A percentile compares a stretch with the other conserved stretches of the same genome.
These are phyloP conservation scores for Pristiophorus japonicus DNA, from an alignment of 2,113 vertebrate genomes.

Conservation along the genomic window DNA sequence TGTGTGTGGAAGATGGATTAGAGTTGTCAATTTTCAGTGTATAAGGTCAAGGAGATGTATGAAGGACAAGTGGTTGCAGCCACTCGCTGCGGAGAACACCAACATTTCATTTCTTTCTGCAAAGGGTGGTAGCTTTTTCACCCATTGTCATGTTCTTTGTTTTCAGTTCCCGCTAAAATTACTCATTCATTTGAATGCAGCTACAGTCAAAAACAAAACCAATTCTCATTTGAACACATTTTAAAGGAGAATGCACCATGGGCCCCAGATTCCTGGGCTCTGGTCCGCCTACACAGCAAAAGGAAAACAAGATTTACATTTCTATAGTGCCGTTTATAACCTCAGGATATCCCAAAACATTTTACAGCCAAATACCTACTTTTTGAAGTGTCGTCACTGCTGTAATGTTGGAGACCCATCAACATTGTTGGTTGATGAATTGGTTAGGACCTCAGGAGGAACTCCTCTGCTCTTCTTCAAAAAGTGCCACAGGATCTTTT, in stretches of 20 bases:
- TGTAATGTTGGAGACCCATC: not conserved
- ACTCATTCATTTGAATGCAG: not conserved
- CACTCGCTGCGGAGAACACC: not conserved
- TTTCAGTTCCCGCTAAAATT: not conserved
- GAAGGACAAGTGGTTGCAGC: not conserved
- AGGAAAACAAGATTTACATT: not conserved
- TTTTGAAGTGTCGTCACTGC: not conserved
- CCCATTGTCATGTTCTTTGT: not conserved
- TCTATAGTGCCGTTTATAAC: not conserved
- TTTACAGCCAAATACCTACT: not conserved
- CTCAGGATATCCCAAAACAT: not conserved
- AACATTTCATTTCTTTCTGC: not conserved
- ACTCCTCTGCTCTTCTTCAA: not conserved
- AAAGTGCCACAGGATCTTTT: not conserved
- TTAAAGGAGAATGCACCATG: not conserved
- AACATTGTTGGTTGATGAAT: not conserved
- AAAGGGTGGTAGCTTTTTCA: not conserved
- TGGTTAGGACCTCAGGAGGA: not conserved
- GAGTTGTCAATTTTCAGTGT: not conserved
- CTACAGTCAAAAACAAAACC: not conserved
- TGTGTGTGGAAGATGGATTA: not conserved
- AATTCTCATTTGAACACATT: not conserved
- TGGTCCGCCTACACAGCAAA: not conserved
- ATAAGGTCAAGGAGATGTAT: slow-evolving; percentile 6
- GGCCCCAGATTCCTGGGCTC: not conserved